Evolutionary conservation across 35 echinoderm and acorn worm genomes (phyloP).

Genomic region (Ptychodera flava): DNA sequence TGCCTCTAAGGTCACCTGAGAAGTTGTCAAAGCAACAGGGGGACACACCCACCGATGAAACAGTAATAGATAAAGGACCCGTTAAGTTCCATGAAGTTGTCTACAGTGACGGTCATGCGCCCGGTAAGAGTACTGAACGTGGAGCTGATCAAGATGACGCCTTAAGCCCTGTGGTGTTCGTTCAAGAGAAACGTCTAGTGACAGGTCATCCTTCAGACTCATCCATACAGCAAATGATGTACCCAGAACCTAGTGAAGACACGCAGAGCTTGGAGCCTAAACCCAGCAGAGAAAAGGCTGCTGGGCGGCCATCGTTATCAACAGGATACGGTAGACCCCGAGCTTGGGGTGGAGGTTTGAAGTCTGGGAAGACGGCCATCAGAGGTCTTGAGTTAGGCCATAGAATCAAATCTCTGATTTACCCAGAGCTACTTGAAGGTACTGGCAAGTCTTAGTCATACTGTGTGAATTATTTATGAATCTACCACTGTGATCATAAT

Average conservation of each 20-base stretch:
- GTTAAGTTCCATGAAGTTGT: background rate
- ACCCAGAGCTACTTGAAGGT: too few species aligned
- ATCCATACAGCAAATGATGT: constrained; percentile 46
- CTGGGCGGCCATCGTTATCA: background rate
- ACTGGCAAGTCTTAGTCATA: too few species aligned
- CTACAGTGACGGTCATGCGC: background rate
- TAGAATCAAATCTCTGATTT: background rate
- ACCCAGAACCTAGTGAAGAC: background rate
- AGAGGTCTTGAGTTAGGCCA: background rate
- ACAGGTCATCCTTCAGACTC: constrained; percentile 70
- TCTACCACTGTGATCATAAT: too few species aligned
- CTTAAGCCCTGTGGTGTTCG: background rate
- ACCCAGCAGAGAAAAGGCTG: background rate
- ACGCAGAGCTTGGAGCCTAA: background rate
- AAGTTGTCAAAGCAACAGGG: background rate
- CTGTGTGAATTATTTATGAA: too few species aligned
- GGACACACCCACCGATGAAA: background rate
- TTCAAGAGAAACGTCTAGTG: background rate
- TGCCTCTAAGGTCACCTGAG: background rate
- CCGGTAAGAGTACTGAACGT: background rate
- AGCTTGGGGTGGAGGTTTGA: too few species aligned
- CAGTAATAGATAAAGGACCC: background rate
- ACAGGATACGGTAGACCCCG: background rate
- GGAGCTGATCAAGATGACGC: background rate
- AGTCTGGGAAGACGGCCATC: background rate